Evolutionary conservation across 2,888 invertebrate species (phyloP).

Genomic region (Andricus curvator): DNA sequence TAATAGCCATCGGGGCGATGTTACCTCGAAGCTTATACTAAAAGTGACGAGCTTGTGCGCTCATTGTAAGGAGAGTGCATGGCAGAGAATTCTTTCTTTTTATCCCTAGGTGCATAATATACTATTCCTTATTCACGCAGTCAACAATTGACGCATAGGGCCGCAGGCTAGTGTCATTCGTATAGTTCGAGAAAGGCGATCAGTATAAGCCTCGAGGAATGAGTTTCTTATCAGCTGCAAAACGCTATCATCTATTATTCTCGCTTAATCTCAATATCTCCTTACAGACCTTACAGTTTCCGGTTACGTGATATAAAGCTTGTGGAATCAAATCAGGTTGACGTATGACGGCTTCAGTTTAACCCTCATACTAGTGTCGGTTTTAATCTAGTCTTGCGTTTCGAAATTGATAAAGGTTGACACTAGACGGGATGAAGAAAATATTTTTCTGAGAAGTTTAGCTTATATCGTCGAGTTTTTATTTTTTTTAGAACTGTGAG

Average conservation of each 20-base stretch:
- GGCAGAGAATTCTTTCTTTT: conserved; percentile 13
- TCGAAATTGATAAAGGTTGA: background rate
- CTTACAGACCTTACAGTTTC: conserved; percentile 17
- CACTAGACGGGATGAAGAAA: background rate
- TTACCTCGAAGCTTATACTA: conserved; percentile 3
- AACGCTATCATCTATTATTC: conserved; percentile 34
- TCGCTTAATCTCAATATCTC: conserved; percentile 29
- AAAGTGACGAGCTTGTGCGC: conserved; percentile 36
- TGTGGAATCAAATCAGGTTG: conserved; percentile 34
- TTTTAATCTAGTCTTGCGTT: background rate
- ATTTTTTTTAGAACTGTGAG: too few species aligned
- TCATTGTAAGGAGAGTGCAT: conserved; percentile 35
- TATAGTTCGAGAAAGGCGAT: conserved; percentile 24
- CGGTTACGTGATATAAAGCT: conserved; percentile 15
- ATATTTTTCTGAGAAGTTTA: background rate
- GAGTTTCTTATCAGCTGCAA: conserved; percentile 33
- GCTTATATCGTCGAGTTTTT: too few species aligned
- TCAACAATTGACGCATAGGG: conserved; percentile 33
- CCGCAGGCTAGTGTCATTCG: conserved; percentile 22
- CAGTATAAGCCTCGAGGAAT: conserved; percentile 32
- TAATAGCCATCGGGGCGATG: conserved; percentile 10
- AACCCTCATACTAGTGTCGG: background rate
- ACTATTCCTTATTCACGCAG: conserved; percentile 1
- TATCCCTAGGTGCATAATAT: too few species aligned
- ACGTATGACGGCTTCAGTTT: conserved; percentile 2